Evolutionary conservation across 1,140 invertebrate species (phyloP).

Genomic region (Goniozus legneri): DNA sequence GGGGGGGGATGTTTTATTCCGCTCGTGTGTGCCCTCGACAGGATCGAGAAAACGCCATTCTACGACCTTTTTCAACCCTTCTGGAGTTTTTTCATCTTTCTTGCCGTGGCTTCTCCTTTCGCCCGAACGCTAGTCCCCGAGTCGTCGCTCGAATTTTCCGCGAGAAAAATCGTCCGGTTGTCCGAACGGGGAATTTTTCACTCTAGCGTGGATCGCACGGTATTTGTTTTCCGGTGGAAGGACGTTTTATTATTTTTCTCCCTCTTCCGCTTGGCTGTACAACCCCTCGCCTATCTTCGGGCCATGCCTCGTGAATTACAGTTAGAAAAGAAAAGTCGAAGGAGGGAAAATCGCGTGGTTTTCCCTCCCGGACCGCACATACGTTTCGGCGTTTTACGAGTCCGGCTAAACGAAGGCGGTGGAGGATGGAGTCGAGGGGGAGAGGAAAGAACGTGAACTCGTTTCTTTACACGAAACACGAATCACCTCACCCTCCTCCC

Average conservation of each 20-base stretch:
- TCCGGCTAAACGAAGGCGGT: slow-evolving; percentile 29
- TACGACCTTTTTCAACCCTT: neutral
- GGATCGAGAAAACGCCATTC: slow-evolving; percentile 14
- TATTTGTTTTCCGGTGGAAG: too few relatives aligned
- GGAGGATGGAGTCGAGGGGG: too few relatives aligned
- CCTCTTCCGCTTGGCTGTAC: too few relatives aligned
- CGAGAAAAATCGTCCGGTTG: slow-evolving; percentile 13
- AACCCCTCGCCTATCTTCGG: too few relatives aligned
- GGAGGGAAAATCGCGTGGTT: slow-evolving; percentile 12
- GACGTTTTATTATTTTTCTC: too few relatives aligned
- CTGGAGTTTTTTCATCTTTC: neutral
- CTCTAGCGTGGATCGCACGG: too few relatives aligned
- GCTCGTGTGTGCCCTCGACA: slow-evolving; percentile 31
- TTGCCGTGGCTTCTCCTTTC: neutral
- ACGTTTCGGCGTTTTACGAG: slow-evolving; percentile 30
- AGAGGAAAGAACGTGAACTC: slow-evolving; percentile 22
- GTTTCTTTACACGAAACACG: slow-evolving; percentile 22
- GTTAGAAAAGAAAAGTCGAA: neutral
- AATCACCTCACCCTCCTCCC: slow-evolving; percentile 1
- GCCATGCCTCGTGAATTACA: neutral
- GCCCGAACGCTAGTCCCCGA: too few relatives aligned
- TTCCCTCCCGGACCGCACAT: slow-evolving; percentile 13
- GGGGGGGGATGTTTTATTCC: slow-evolving; percentile 47
- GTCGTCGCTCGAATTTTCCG: slow-evolving; percentile 5
- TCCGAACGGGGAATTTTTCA: neutral